These are phyloP conservation scores for Fabriciana adippe DNA, from an alignment of 2,888 invertebrate genomes.

Conservation along the genomic window DNA sequence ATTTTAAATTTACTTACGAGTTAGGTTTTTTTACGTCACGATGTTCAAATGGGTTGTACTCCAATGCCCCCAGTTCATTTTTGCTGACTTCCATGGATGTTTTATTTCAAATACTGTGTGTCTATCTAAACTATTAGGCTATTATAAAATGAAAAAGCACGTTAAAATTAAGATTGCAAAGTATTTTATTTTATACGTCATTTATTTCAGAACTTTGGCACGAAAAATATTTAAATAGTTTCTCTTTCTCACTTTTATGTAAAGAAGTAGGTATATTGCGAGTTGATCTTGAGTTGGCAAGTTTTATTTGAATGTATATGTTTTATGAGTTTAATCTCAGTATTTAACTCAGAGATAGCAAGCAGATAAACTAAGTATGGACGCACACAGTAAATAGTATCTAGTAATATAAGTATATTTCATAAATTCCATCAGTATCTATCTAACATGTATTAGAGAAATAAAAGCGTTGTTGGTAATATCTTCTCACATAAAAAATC, in stretches of 20 bases:
- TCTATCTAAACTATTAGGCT: too few species aligned
- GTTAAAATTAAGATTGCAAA: neutral
- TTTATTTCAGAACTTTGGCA: neutral
- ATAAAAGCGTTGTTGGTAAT: too few species aligned
- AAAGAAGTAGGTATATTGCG: conserved; percentile 15
- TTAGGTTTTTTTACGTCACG: conserved; percentile 65
- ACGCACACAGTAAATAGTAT: conserved; percentile 16
- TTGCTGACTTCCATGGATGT: conserved; percentile 30
- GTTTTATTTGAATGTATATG: conserved; percentile 40
- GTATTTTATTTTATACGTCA: neutral
- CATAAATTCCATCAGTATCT: too few species aligned
- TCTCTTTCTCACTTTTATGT: conserved; percentile 8
- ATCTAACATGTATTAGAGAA: too few species aligned
- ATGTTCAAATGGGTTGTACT: conserved; percentile 70
- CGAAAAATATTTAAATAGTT: conserved; percentile 1
- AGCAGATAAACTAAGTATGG: conserved; percentile 37
- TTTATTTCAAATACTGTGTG: neutral
- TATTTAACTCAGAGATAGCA: conserved; percentile 42
- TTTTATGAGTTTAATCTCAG: conserved; percentile 44
- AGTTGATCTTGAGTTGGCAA: conserved; percentile 34
- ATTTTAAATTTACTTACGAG: conserved; percentile 58
- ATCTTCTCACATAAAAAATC: too few species aligned
- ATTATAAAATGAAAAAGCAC: too few species aligned
- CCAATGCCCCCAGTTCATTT: conserved; percentile 39
- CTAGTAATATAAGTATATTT: too few species aligned